Percentiles rank a stretch among this genome's conserved stretches.
Conservation (phyloP, 2,113 vertebrate species). For the Ailurus styani region DNA sequence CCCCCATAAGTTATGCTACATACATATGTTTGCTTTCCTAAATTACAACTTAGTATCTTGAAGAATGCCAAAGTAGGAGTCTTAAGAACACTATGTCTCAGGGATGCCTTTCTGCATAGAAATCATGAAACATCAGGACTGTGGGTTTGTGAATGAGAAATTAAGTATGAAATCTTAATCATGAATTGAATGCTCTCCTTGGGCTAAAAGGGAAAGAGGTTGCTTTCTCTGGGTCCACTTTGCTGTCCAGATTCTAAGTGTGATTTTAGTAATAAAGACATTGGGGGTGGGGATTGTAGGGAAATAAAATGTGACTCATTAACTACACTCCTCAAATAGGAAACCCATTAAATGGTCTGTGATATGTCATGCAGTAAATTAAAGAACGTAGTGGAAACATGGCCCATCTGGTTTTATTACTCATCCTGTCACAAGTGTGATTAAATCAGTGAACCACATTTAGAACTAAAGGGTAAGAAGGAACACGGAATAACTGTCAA, state of each 20-base stretch:
- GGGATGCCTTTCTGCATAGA: background rate
- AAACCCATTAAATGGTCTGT: conserved; percentile 41
- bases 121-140: background rate
- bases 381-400: background rate
- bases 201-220: background rate
- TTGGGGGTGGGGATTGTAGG: background rate
- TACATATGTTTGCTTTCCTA: background rate
- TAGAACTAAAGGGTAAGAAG: background rate
- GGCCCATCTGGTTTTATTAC: conserved; percentile 7
- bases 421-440: background rate
- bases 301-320: conserved; percentile 52
- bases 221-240: background rate
- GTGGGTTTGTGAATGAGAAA: background rate
- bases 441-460: conserved; percentile 13
- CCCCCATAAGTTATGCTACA: no score
- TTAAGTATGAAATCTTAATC: background rate
- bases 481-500: background rate
- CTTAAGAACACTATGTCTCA: background rate
- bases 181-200: background rate
- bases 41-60: background rate
- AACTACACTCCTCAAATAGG: conserved; percentile 21
- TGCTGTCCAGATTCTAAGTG: background rate
- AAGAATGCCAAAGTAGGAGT: background rate
- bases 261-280: conserved; percentile 13
- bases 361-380: conserved; percentile 54